A percentile compares a stretch with the other conserved stretches of the same genome.
Conservation (phyloP, 2,113 vertebrate genomes). For the Saiga tatarica region DNA sequence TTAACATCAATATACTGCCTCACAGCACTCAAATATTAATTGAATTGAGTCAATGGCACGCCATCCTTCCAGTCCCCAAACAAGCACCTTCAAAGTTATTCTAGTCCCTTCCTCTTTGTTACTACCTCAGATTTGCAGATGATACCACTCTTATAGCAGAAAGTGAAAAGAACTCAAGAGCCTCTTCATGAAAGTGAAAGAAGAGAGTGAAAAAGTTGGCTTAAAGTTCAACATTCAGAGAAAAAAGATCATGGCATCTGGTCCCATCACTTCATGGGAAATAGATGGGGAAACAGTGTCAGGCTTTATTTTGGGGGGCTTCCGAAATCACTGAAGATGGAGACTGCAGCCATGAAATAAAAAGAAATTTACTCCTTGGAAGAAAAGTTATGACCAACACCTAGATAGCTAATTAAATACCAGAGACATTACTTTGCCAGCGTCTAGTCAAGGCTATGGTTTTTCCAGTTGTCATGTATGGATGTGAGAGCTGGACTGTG, state of each 20-base stretch:
- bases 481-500: background rate
- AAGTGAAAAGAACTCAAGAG: background rate
- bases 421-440: background rate
- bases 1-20: constrained; percentile 53
- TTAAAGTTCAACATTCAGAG: background rate
- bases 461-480: background rate
- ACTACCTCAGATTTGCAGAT: background rate
- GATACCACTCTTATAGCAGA: background rate
- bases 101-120: background rate
- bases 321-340: background rate
- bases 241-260: accelerated
- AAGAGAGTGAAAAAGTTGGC: background rate
- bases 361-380: background rate
- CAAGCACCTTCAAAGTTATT: constrained; percentile 45
- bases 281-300: background rate
- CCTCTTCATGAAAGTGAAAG: background rate
- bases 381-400: background rate
- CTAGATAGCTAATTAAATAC: background rate
- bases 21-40: constrained; percentile 44
- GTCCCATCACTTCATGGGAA: background rate
- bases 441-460: background rate
- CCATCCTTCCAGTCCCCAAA: background rate
- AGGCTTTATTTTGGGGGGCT: background rate
- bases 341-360: background rate
- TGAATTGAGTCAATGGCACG: constrained; percentile 48